Base-by-base conservation (phyloP, 2,113 vertebrate species). In the Oryzias javanicus region DNA sequence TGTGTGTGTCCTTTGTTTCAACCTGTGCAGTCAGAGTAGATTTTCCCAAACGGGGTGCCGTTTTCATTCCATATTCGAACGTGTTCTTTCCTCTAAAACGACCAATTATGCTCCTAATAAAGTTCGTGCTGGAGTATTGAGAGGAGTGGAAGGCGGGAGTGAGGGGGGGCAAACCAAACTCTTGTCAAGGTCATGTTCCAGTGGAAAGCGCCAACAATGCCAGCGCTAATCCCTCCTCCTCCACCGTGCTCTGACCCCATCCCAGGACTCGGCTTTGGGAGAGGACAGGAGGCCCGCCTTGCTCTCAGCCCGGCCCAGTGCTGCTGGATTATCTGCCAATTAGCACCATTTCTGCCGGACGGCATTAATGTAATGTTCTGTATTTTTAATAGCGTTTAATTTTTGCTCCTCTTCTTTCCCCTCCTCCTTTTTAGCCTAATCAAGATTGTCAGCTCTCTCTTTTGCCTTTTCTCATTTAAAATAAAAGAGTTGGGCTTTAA, bases 261-360 rank as follows among this genome's bases (percentile, higher is more conserved):
- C 86, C 85, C 63, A 88, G 81, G 80, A 85, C 82, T 81, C 79
- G 71, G 72, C 57, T 80, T 77, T 62, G 81, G 74, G 65, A 78
- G 74, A 81, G 77, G 80, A 85, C 79, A 67, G 80, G 74, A 71
- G 86, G 78, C 70, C 75, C 42, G 17, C 62, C 73, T 81, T 81
- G 82, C 83, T 91, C 87, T 83, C 84, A 80, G 70, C 76, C 82
- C 65, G 48, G 81, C 89, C 76, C 83, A 81, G 74, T 81, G 87
- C 85, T 85, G 65, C 84, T 79, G 88, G 89, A 93, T 93, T 91
- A 92, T 92, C 90, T 92, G 85, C 84, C 92, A 92, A 92, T 92
- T 92, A 93, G 88, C 85, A 87, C 81, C 92, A 92, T 90, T 91
- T 92, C 90, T 90, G 83, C 84, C 68, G 74, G 84, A 79, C 77